Evolutionary conservation across 2,113 vertebrate genomes (phyloP), one percentile per base, ranked within the genome.

Genomic region (Hiodon alosoides): DNA sequence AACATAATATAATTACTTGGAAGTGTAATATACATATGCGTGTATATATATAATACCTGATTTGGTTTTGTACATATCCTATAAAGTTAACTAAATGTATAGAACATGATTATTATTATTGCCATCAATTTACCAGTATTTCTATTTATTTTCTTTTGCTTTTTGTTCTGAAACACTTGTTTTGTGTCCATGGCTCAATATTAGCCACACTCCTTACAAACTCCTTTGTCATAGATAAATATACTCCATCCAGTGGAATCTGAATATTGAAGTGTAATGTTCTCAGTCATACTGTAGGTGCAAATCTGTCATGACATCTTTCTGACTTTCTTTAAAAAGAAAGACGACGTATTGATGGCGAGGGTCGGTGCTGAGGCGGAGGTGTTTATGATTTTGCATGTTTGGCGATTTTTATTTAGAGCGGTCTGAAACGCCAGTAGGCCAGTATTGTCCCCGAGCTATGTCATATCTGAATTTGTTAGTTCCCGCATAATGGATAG

Each of bases 31-130:
- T 86, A n/a, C 46, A 85, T 87, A 86, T 85, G 77, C 77, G 76
- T 85, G 31, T 31, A 31, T 31, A 31, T 31, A 31, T 31, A 31
- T 31, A 31, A 31, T 31, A 31, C 31, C 31, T 31, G 31, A 73
- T 79, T 77, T 88, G 83, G 85, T 85, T 84, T 85, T 75, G 79
- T 82, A 81, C 83, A 81, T 81, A 86, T 80, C 80, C 83, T 79
- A 79, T 53, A 13, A 73, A 74, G 60, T 73, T 46, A 54, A 51
- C 61, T 73, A 67, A 67, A 68, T 75, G 65, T 75, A 59, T 67
- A 67, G 65, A 53, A 75, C 47, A 71, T 55, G 53, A 67, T 77
- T 65, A 50, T 70, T 79, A 74, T 81, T 75, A 64, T 84, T 71
- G 80, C 77, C 55, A 74, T 79, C 74, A 55, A n/a, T 62, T 81